Base-by-base conservation (phyloP, 2,797 vertebrate species). In the Zalophus californianus region DNA sequence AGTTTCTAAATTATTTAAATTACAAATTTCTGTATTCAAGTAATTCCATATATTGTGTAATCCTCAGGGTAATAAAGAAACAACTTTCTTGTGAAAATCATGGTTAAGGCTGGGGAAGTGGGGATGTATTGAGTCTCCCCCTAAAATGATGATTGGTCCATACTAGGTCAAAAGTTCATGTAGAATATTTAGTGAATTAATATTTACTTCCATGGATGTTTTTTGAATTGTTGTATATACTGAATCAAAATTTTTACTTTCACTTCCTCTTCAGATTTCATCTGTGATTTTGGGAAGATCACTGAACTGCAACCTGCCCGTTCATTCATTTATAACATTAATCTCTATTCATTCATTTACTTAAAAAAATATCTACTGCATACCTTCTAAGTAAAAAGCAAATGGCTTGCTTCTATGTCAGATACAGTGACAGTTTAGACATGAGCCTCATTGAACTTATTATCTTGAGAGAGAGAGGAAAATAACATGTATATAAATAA, bases 381-480 rank as follows among this genome's bases (percentile, higher is more conserved):
- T 70, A 35, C 68, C 25, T 91, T 94, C 35, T 58, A 86, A 62
- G n/a, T 75, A 29, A 16, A 79, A 90, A 86, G 32, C 11, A 86
- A 91, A 93, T 88, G 25, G 20, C 72, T 87, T 85, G 18, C 16
- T 83, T 5, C 38, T 73, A 9, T 78, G 35, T 94, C 35, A 85
- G 70, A 77, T 41, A 94, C 1, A 27, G 48, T 93, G 70, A 96
- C 75, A 79, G 90, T 87, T 86, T 92, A 84, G 44, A 85, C 20
- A 44, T 23, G 38, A 92, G 32, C 9, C 29, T 93, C 77, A 62
- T 14, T 91, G 90, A 94, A 94, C 27, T 78, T 91, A 82, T 27
- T 96, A 80, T 91, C 72, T 85, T 78, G 41, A 93, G 79, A 58
- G 25, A 96, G 50, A 96, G 15, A n/a, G 2, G 48, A 50, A 97